These are phyloP conservation scores for Amazonetta brasiliensis DNA, from an alignment of 2,797 vertebrate genomes.

Conservation along the genomic window DNA sequence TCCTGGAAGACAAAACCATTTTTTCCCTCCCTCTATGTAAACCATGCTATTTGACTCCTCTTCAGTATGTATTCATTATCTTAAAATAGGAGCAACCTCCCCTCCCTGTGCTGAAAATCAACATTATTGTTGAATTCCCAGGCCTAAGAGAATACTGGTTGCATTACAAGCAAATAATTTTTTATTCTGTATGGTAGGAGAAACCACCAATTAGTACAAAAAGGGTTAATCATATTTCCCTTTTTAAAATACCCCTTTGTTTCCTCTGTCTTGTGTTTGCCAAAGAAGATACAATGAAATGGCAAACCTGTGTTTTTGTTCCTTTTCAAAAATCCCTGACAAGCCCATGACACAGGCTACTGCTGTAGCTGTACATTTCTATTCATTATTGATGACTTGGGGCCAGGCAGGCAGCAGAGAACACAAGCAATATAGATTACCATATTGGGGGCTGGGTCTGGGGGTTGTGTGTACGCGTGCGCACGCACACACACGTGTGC, in stretches of 20 bases:
- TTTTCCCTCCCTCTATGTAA: neutral
- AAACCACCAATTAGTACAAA: neutral
- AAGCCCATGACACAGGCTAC: constrained; percentile 85
- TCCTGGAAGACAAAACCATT: neutral
- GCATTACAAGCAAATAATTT: constrained; percentile 8
- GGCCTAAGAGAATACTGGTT: constrained; percentile 21
- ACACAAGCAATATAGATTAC: constrained; percentile 92
- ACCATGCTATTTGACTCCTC: neutral
- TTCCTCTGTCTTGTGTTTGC: constrained; percentile 21
- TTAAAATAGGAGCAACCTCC: neutral
- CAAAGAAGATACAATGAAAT: constrained; percentile 80
- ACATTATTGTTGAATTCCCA: constrained; percentile 47
- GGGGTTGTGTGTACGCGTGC: neutral
- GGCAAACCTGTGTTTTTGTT: constrained; percentile 87
- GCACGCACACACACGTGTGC: no score
- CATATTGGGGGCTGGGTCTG: constrained; percentile 66
- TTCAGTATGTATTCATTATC: neutral
- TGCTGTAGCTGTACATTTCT: constrained; percentile 89
- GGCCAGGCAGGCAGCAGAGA: constrained; percentile 87
- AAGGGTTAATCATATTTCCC: constrained; percentile 20
- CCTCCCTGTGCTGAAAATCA: neutral
- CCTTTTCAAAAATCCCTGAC: constrained; percentile 87
- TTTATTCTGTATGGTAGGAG: neutral
- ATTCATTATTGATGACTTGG: constrained; percentile 97
- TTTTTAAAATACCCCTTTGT: neutral